These are phyloP conservation scores for Gibbula magus DNA, from an alignment of 2,888 invertebrate species.

Conservation along the genomic window DNA sequence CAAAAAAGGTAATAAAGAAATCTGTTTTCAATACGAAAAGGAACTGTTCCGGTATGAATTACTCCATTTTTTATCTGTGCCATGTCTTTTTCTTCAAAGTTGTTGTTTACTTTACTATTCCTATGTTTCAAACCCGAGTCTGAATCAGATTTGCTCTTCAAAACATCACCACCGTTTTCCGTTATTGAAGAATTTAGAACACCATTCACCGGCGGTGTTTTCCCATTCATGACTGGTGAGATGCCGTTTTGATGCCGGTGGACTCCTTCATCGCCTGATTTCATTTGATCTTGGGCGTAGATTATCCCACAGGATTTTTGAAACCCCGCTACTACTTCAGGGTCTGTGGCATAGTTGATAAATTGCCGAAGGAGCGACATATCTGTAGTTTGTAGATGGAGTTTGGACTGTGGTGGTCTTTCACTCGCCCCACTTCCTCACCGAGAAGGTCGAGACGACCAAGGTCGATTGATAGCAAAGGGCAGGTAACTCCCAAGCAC, in stretches of 20 bases:
- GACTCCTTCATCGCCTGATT: not conserved
- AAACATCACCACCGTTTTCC: not conserved
- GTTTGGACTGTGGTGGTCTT: not conserved
- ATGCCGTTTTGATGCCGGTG: not conserved
- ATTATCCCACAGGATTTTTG: slow-evolving; percentile 3
- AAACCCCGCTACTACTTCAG: slow-evolving; percentile 16
- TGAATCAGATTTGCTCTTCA: not conserved
- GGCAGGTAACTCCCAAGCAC: slow-evolving; percentile 1
- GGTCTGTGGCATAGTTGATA: not conserved
- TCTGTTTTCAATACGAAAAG: slow-evolving; percentile 46
- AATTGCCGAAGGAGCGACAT: not conserved
- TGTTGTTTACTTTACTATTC: not conserved
- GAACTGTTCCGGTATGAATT: slow-evolving; percentile 14
- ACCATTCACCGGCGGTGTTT: not conserved
- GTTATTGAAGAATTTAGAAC: not conserved
- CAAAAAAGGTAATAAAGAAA: slow-evolving; percentile 89
- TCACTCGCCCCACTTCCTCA: not conserved
- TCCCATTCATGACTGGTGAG: not conserved
- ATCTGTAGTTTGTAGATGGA: not conserved
- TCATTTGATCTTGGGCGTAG: not conserved
- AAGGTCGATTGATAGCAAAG: not conserved
- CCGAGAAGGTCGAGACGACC: not conserved
- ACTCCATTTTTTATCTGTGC: not conserved
- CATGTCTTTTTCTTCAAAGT: not conserved
- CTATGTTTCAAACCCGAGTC: slow-evolving; percentile 1